Conservation (phyloP, 2,888 invertebrate genomes). For the Xanthostigma xanthostigma region DNA sequence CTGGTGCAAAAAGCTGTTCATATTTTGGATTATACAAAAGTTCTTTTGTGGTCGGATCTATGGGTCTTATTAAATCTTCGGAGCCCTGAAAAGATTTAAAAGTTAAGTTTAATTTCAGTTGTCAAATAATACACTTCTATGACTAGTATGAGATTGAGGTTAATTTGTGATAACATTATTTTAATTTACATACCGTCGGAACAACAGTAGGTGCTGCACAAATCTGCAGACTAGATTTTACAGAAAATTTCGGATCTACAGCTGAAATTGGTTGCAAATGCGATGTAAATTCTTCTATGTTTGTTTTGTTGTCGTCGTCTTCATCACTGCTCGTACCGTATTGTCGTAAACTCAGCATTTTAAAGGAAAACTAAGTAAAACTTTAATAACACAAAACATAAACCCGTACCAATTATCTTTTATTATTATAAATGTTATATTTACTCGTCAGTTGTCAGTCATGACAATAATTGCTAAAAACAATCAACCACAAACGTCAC, state of each 20-base stretch:
- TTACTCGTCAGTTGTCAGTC: neutral
- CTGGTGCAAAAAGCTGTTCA: slow-evolving; percentile 87
- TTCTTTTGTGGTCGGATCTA: slow-evolving; percentile 71
- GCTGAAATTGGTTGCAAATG: slow-evolving; percentile 41
- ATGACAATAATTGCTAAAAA: no score
- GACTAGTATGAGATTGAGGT: neutral
- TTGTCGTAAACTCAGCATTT: slow-evolving; percentile 56
- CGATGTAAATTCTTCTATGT: slow-evolving; percentile 29
- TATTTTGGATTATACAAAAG: slow-evolving; percentile 82
- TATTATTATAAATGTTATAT: neutral
- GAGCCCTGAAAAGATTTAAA: slow-evolving; percentile 40
- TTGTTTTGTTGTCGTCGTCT: slow-evolving; percentile 31
- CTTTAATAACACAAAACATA: no score
- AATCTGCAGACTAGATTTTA: slow-evolving; percentile 49
- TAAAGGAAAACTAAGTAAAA: no score
- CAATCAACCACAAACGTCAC: no score
- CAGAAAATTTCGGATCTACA: slow-evolving; percentile 32
- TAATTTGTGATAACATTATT: slow-evolving; percentile 3
- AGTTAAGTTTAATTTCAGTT: neutral
- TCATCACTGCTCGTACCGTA: slow-evolving; percentile 64
- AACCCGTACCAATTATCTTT: neutral
- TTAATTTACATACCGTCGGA: slow-evolving; percentile 45
- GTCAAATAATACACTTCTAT: no score
- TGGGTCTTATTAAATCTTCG: slow-evolving; percentile 49
- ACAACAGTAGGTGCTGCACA: slow-evolving; percentile 74